These are phyloP conservation scores for Colostygia pectinataria DNA, from an alignment of 2,888 invertebrate genomes.

Conservation along the genomic window DNA sequence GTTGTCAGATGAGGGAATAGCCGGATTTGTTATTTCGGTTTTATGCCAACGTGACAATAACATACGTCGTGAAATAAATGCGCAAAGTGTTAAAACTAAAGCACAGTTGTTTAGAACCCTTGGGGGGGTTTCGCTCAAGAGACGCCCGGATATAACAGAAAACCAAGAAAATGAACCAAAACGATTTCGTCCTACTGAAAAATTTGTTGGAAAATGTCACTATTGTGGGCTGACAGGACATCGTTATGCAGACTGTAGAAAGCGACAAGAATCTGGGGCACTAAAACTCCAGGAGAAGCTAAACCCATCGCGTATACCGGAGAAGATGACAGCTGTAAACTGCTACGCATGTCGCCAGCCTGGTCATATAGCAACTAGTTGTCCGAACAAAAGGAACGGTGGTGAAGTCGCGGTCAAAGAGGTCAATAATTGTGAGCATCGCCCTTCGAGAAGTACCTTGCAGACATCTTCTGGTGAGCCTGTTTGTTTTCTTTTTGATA, in stretches of 20 bases:
- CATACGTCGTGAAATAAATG: not conserved
- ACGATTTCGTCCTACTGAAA: not conserved
- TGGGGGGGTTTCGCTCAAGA: not conserved
- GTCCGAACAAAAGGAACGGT: not conserved
- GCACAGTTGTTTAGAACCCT: not conserved
- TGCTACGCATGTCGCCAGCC: not conserved
- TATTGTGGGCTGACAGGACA: not conserved
- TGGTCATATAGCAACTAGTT: not conserved
- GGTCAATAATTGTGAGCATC: no score
- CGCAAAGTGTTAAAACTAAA: not conserved
- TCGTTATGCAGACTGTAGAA: not conserved
- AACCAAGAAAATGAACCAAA: not conserved
- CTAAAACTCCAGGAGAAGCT: not conserved
- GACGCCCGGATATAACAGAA: not conserved
- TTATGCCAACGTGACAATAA: not conserved
- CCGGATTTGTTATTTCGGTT: not conserved
- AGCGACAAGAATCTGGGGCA: not conserved
- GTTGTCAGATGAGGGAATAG: not conserved
- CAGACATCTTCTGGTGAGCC: not conserved
- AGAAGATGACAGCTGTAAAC: not conserved
- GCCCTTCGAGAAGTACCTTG: not conserved
- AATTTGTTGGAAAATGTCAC: not conserved
- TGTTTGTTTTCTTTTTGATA: not conserved
- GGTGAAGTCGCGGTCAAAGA: not conserved
- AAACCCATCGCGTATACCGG: no score